Percentiles rank a stretch among this genome's conserved stretches.
Conservation (phyloP, 2,113 vertebrate species). For the Pogona vitticeps region DNA sequence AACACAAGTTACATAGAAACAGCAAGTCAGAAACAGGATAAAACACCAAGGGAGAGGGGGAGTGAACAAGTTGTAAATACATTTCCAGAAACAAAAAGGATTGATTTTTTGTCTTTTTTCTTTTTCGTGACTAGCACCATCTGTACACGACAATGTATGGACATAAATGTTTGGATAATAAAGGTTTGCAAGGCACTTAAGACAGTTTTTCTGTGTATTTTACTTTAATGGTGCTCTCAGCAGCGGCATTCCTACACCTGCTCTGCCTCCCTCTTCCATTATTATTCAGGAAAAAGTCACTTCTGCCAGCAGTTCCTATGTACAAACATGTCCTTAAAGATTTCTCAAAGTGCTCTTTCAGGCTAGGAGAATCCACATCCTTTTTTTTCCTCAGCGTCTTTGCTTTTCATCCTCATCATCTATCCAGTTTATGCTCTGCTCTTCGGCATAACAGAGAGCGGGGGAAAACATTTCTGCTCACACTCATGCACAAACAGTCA, state of each 20-base stretch:
- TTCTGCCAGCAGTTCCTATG: conserved; percentile 74
- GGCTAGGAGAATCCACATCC: conserved; percentile 71
- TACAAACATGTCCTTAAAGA: conserved; percentile 75
- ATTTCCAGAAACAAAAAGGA: conserved; percentile 67
- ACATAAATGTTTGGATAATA: conserved; percentile 84
- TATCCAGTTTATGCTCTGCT: conserved; percentile 36
- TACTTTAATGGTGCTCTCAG: conserved; percentile 67
- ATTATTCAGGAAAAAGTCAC: conserved; percentile 57
- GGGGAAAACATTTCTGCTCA: conserved; percentile 55
- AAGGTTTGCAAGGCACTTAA: conserved; percentile 98
- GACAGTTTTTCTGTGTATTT: conserved; percentile 76
- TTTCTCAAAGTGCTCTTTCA: conserved; percentile 87
- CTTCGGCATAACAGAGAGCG: conserved; percentile 38
- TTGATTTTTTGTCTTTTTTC: conserved; percentile 63
- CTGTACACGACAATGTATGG: conserved; percentile 86
- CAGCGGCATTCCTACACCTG: conserved; percentile 59
- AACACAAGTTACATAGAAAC: conserved; percentile 88
- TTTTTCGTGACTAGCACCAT: conserved; percentile 87
- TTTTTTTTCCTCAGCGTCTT: conserved; percentile 56
- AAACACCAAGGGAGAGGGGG: conserved; percentile 83
- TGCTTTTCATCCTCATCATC: conserved; percentile 43
- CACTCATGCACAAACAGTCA: conserved; percentile 50
- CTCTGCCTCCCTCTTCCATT: conserved; percentile 60
- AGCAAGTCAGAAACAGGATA: conserved; percentile 81
- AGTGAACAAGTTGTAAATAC: conserved; percentile 80